Base-by-base conservation (phyloP, 1,140 invertebrate species). In the Berghia stephanieae region DNA sequence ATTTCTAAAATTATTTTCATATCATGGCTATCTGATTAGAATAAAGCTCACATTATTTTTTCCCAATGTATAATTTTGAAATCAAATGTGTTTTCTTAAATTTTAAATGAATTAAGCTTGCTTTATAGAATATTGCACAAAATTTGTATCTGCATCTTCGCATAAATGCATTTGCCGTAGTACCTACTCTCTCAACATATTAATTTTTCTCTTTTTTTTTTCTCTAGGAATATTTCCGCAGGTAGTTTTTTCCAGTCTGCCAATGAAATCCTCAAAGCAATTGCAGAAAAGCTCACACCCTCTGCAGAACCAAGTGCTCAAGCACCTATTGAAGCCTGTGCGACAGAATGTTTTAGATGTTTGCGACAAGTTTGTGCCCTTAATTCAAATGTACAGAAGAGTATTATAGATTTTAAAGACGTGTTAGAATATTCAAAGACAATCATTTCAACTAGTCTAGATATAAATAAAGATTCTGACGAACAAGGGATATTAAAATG, bases 341-440 rank as follows among this genome's bases (percentile, higher is more conserved):
- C 72, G 13, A 57, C 72, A 24, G 72, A 75, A 63, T 13, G 55
- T 3, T 75, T 75, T 40, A 52, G 72, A 3, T 75, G 72, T 63
- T 34, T 75, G 42, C 72, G 72, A 4, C 72, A 75, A 36, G 55
- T 24, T 21, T 75, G 72, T 63, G 72, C 72, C 38, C 55, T 75
- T 1, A 75, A 75, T 34, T 43, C 72, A 21, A 38, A 75, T 5
- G 27, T 75, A 13, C 72, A 75, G 55, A 75, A 27, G 24, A 18
- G 52, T 21, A 18, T 75, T 38, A n/a, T 57, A n/a, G 42, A 52
- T 42, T 75, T 34, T 42, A 1, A 44, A n/a, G 72, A 75, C n/a
- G n/a, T 75, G 3, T 63, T 75, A 52, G 55, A 60, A 31, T 63
- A 75, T 40, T 43, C 55, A 75, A 75, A 75, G 42, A 43, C 42